Evolutionary conservation across 2,797 vertebrate species (phyloP).

Genomic region (Pseudomugil tenellus): DNA sequence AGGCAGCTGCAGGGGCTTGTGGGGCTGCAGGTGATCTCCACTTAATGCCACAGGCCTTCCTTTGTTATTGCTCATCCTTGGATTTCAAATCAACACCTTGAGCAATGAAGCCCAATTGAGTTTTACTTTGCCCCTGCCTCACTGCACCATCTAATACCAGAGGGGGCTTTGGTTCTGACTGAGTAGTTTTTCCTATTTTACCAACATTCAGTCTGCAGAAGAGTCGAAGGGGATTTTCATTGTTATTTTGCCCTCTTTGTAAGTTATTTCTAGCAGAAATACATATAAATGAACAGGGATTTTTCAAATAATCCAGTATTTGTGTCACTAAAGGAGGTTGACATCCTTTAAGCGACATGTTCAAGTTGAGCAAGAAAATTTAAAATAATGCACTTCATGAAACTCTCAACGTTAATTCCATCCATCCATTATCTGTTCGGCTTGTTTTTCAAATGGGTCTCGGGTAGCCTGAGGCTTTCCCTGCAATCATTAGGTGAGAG

Average conservation of each 20-base stretch:
- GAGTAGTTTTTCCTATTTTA: slow-evolving; percentile 48
- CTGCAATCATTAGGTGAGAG: too few species aligned
- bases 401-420: background rate
- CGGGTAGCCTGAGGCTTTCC: too few species aligned
- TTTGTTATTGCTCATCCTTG: slow-evolving; percentile 62
- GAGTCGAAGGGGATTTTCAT: slow-evolving; percentile 14
- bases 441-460: too few species aligned
- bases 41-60: slow-evolving; percentile 51
- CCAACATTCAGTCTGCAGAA: slow-evolving; percentile 38
- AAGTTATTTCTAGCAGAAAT: slow-evolving; percentile 12
- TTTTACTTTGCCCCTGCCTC: slow-evolving; percentile 36
- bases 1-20: slow-evolving; percentile 56
- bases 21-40: slow-evolving; percentile 55
- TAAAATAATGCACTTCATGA: background rate
- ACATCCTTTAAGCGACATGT: slow-evolving; percentile 13
- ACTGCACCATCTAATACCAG: slow-evolving; percentile 51
- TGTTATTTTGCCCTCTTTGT: background rate
- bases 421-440: too few species aligned
- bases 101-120: slow-evolving; percentile 47
- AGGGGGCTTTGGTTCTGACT: slow-evolving; percentile 51
- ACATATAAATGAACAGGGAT: slow-evolving; percentile 30
- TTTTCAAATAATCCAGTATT: slow-evolving; percentile 24
- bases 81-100: slow-evolving; percentile 63
- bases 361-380: slow-evolving; percentile 14
- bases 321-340: slow-evolving; percentile 36